These are phyloP conservation scores for Eulemur rufifrons DNA, from an alignment of 2,113 vertebrate genomes.

Conservation along the genomic window DNA sequence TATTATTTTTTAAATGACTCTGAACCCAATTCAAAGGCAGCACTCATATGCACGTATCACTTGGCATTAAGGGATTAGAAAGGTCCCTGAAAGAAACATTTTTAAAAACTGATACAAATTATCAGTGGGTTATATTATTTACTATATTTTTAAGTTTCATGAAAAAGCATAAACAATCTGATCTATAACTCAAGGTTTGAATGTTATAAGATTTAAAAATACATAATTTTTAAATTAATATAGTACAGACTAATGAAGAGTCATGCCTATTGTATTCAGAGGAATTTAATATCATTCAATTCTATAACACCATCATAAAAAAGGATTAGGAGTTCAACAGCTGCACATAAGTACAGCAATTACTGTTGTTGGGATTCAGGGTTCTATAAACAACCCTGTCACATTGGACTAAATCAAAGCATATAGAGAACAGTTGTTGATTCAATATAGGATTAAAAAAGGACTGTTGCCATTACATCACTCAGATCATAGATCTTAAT, in stretches of 20 bases:
- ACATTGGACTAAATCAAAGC: background rate
- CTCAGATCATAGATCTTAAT: background rate
- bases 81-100: background rate
- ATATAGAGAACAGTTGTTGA: background rate
- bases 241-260: background rate
- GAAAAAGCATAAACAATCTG: background rate
- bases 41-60: background rate
- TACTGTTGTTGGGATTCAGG: background rate
- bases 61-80: background rate
- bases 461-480: background rate
- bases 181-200: background rate
- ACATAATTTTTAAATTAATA: background rate
- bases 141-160: background rate
- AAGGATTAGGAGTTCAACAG: background rate
- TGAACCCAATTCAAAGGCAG: background rate
- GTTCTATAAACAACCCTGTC: background rate
- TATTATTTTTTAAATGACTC: background rate
- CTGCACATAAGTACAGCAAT: background rate
- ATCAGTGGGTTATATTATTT: background rate
- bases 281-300: background rate
- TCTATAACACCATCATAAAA: background rate
- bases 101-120: constrained; percentile 9
- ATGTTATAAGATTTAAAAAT: constrained; percentile 11
- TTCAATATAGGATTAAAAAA: background rate
- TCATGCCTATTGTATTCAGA: background rate